Conservation (phyloP, 2,797 vertebrate genomes). For the Gambelia wislizenii region DNA sequence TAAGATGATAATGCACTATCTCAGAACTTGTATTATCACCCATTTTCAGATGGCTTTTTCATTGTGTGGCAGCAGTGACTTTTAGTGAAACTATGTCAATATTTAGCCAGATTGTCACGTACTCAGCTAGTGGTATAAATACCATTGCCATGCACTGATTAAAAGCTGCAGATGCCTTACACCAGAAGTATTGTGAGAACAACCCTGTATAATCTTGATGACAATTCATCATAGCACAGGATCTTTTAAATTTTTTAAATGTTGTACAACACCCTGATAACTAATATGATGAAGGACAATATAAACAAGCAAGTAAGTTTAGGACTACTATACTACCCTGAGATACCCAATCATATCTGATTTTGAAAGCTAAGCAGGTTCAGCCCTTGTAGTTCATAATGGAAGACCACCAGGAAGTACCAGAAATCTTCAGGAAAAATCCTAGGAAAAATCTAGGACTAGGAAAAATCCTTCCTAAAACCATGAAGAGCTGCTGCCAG, state of each 20-base stretch:
- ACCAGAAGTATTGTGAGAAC: neutral
- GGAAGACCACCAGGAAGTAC: too few species aligned
- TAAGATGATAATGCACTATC: neutral
- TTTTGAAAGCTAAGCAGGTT: too few species aligned
- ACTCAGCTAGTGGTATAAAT: neutral
- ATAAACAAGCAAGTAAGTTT: neutral
- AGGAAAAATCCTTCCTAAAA: too few species aligned
- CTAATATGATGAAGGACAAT: neutral
- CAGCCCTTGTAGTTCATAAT: too few species aligned
- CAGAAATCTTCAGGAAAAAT: too few species aligned
- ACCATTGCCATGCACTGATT: neutral
- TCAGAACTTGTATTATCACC: neutral
- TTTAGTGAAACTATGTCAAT: neutral
- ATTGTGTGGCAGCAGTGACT: neutral
- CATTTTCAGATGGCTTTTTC: neutral
- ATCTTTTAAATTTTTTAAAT: neutral
- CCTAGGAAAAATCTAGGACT: too few species aligned
- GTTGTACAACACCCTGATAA: neutral
- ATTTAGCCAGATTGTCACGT: neutral
- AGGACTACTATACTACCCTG: too few species aligned
- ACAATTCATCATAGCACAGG: neutral
- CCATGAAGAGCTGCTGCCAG: too few species aligned
- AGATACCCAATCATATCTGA: too few species aligned
- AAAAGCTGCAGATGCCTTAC: neutral
- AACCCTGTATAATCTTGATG: conserved; percentile 32